Evolutionary conservation across 1,140 invertebrate species (phyloP).

Genomic region (Copidosoma floridanum): DNA sequence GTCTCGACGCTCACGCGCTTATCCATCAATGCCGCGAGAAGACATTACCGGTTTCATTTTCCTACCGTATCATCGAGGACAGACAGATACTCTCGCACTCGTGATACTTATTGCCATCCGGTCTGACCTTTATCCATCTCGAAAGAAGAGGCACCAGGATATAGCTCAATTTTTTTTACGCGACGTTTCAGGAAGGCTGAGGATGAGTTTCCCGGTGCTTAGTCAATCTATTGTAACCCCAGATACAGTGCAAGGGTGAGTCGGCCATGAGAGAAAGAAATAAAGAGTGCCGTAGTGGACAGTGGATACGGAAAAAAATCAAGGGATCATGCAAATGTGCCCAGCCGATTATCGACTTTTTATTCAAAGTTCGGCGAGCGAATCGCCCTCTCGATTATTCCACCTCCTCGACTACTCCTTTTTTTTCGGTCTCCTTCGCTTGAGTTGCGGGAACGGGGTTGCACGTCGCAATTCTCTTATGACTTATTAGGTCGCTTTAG

Average conservation of each 20-base stretch:
- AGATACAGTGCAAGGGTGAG: too few relatives aligned
- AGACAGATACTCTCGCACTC: not conserved
- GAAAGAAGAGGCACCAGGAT: slow-evolving; percentile 25
- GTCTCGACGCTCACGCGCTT: slow-evolving; percentile 20
- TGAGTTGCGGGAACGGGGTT: not conserved
- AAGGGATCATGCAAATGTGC: slow-evolving; percentile 23
- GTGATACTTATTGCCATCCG: slow-evolving; percentile 35
- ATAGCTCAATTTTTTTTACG: slow-evolving; percentile 46
- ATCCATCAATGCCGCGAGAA: slow-evolving; percentile 49
- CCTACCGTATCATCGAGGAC: slow-evolving; percentile 27
- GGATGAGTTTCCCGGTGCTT: slow-evolving; percentile 33
- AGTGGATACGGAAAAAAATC: slow-evolving; percentile 12
- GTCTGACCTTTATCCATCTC: slow-evolving; percentile 14
- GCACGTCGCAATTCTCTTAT: slow-evolving; percentile 12
- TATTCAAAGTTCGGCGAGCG: slow-evolving; percentile 23
- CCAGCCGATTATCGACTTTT: slow-evolving; percentile 28
- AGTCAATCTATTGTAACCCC: slow-evolving; percentile 9
- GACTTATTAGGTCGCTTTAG: slow-evolving; percentile 25
- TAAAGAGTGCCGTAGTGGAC: slow-evolving; percentile 3
- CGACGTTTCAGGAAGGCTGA: not conserved
- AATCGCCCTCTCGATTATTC: slow-evolving; percentile 27
- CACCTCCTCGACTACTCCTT: not conserved
- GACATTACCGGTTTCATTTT: slow-evolving; percentile 50
- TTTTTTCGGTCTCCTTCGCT: not conserved
- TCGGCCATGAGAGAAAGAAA: slow-evolving; percentile 2